Percentiles rank a stretch among this genome's conserved stretches.
Evolutionary conservation across 2,113 vertebrate genomes (phyloP).

Genomic region (Phodopus roborovskii): DNA sequence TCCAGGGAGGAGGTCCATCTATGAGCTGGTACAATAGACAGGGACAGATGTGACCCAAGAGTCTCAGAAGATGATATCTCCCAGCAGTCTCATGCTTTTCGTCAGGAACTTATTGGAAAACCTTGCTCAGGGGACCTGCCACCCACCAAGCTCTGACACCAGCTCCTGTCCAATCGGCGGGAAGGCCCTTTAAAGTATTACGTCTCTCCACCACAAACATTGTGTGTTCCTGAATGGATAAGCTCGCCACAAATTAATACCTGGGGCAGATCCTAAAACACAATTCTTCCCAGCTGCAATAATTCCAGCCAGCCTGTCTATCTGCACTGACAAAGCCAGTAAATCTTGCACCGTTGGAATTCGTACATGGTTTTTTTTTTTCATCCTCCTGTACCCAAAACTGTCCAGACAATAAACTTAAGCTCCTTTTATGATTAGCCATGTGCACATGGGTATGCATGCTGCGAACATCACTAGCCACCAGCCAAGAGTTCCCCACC

Average conservation of each 20-base stretch:
- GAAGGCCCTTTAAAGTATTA: constrained; percentile 59
- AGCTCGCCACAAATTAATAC: constrained; percentile 78
- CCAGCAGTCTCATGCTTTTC: constrained; percentile 46
- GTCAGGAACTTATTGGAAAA: constrained; percentile 80
- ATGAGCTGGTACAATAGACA: background rate
- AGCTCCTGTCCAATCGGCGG: constrained; percentile 31
- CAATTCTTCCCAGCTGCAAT: constrained; percentile 67
- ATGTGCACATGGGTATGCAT: background rate
- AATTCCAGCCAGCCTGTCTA: constrained; percentile 46
- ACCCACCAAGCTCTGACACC: constrained; percentile 14
- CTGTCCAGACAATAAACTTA: constrained; percentile 61
- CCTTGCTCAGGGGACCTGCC: constrained; percentile 53
- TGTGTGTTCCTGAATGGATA: constrained; percentile 72
- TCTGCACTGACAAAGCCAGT: constrained; percentile 37
- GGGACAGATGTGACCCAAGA: constrained; percentile 21
- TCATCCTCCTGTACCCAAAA: background rate
- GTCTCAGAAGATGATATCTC: constrained; percentile 50
- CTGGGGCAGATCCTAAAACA: constrained; percentile 72
- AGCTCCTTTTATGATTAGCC: constrained; percentile 60
- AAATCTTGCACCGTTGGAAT: constrained; percentile 58
- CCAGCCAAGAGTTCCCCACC: background rate
- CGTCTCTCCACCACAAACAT: constrained; percentile 48
- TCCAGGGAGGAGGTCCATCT: background rate
- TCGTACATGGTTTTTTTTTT: constrained; percentile 47
- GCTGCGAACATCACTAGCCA: background rate